Percentiles rank a stretch among this genome's conserved stretches.
Conservation (phyloP, 92 coral and sea anemone genomes). For the Chrysogorgia sp. region DNA sequence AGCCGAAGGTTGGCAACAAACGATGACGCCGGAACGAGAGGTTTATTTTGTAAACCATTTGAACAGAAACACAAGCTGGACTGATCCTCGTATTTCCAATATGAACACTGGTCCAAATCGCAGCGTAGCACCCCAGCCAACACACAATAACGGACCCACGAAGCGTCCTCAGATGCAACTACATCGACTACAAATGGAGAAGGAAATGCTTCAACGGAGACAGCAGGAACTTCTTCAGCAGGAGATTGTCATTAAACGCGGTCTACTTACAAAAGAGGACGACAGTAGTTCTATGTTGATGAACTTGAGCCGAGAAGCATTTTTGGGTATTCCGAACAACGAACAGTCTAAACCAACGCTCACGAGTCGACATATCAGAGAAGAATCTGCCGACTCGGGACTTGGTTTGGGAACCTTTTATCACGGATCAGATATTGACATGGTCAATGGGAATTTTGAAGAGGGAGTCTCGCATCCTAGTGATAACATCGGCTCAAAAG, state of each 20-base stretch:
- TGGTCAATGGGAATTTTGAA: conserved; percentile 60
- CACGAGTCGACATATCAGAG: conserved; percentile 82
- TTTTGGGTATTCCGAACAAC: conserved; percentile 64
- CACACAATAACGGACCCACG: conserved; percentile 51
- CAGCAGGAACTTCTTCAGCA: conserved; percentile 87
- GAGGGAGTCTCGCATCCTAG: conserved; percentile 69
- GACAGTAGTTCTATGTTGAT: conserved; percentile 77
- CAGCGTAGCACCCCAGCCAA: conserved; percentile 47
- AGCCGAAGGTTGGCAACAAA: conserved; percentile 99
- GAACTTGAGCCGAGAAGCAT: conserved; percentile 90
- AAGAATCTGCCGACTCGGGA: conserved; percentile 94
- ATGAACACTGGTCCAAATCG: conserved; percentile 65
- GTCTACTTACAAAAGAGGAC: conserved; percentile 81
- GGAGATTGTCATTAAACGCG: conserved; percentile 91
- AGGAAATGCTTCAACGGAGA: conserved; percentile 78
- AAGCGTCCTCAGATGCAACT: conserved; percentile 66
- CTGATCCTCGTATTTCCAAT: conserved; percentile 82
- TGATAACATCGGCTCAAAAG: conserved; percentile 93
- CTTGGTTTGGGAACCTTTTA: conserved; percentile 82
- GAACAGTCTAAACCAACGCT: conserved; percentile 71
- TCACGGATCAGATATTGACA: conserved; percentile 80
- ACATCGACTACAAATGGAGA: conserved; percentile 88
- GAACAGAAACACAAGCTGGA: conserved; percentile 90
- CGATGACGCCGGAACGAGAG: conserved; percentile 93
- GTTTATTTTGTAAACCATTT: conserved; percentile 92